Evolutionary conservation across 2,113 vertebrate genomes (phyloP).

Genomic region (Mola mola): DNA sequence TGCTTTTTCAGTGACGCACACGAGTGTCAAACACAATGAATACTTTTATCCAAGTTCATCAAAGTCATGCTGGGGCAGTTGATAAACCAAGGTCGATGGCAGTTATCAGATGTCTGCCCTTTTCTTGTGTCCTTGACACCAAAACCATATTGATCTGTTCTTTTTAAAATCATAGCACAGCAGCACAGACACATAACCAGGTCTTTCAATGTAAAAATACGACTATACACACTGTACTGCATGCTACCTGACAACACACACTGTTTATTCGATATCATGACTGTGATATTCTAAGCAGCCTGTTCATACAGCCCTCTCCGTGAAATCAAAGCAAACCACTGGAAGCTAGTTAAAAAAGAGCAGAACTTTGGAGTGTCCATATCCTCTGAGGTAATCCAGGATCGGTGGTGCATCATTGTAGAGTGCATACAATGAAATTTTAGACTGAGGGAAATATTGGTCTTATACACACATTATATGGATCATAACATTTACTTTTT

Average conservation of each 20-base stretch:
- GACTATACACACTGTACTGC: too few relatives aligned
- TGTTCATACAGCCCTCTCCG: too few relatives aligned
- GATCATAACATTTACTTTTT: too few relatives aligned
- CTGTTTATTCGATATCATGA: too few relatives aligned
- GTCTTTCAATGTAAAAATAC: too few relatives aligned
- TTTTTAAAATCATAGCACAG: conserved; percentile 17
- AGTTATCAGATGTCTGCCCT: conserved; percentile 63
- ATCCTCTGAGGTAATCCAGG: conserved; percentile 68
- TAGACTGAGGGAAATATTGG: conserved; percentile 66
- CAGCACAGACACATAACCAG: too few relatives aligned
- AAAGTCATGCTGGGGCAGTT: background rate
- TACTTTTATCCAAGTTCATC: conserved; percentile 5
- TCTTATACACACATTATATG: too few relatives aligned
- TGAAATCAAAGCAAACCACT: background rate
- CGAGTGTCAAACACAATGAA: background rate
- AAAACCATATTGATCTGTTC: conserved; percentile 15
- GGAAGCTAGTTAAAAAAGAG: background rate
- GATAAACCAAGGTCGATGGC: conserved; percentile 51
- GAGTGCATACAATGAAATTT: conserved; percentile 82
- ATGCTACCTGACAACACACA: too few relatives aligned
- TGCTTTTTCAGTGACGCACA: background rate
- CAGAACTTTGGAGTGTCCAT: conserved; percentile 90
- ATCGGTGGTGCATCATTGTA: conserved; percentile 91
- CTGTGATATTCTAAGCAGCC: too few relatives aligned
- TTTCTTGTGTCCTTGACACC: conserved; percentile 54